Evolutionary conservation across 2,888 invertebrate species (phyloP), one percentile per base, ranked within the genome.

Genomic region (Idaea biselata): DNA sequence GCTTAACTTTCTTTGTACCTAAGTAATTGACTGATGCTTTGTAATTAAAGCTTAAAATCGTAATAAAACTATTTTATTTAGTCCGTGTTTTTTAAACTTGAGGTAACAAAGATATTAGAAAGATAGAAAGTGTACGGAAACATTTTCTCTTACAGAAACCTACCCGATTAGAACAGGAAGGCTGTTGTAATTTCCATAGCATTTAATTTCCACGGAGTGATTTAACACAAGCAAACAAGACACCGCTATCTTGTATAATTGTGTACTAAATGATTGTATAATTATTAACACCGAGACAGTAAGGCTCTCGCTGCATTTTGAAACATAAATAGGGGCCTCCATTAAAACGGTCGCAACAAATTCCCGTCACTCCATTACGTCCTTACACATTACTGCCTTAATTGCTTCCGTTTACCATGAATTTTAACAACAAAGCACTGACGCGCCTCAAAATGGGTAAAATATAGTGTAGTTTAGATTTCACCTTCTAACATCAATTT

Each of bases 381-480:
- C 82, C 84, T 87, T 88, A 87, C 83, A 88, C 85, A 86, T 89
- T 87, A 86, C 84, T 81, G 80, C 79, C 84, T 83, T 89, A 89
- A 90, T 89, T 90, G 87, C 87, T 89, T 87, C 86, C 88, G 86
- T 81, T 89, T 86, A 87, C 85, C 82, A 83, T 85, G 86, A 88
- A 88, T 89, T 89, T 88, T 84, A 86, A 86, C 88, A 87, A 86
- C 86, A 88, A 87, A 88, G 85, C 84, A 82, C 78, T 76, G 78
- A 82, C 77, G 79, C 78, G 76, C 83, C 84, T 78, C 84, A 79
- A 84, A 89, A 86, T 84, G 82, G 84, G 80, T 85, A 78, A 87
- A 84, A 86, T 87, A 85, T 84, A 83, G 80, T 84, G 84, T 83
- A 87, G 83, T 86, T 86, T 85, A 83, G 83, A 84, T 85, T 87